phyloP scores from a whole-genome alignment of 2,888 invertebrate genomes.

The Campoplex nolae region DNA sequence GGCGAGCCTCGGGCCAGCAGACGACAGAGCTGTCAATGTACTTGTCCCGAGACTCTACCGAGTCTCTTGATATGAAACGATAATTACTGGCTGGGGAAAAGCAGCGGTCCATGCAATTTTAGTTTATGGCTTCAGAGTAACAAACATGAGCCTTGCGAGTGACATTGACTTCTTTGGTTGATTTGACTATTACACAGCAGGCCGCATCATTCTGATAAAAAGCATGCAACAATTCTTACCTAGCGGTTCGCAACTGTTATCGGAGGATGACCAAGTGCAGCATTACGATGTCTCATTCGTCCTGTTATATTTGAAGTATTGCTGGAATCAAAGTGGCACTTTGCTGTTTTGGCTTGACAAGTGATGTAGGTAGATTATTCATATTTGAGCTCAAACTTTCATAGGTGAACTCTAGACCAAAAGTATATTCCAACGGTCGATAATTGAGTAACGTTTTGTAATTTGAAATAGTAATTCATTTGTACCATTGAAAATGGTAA shows the following conservation, averaged over 20 bases:
- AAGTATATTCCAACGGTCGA: too few relatives aligned
- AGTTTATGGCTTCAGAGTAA: constrained; percentile 99
- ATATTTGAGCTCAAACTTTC: too few relatives aligned
- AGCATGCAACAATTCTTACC: constrained; percentile 96
- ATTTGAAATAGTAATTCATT: too few relatives aligned
- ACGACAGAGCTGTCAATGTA: too few relatives aligned
- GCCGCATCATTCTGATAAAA: constrained; percentile 99
- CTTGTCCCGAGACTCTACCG: too few relatives aligned
- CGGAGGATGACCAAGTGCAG: constrained; percentile 98
- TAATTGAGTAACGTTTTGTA: too few relatives aligned
- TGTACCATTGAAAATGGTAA: too few relatives aligned
- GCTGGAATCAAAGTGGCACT: constrained; percentile 99
- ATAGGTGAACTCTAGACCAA: too few relatives aligned
- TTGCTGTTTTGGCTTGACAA: constrained; percentile 98
- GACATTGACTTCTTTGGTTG: constrained; percentile 99
- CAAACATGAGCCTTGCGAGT: constrained; percentile 99
- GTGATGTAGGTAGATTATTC: too few relatives aligned
- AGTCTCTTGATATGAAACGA: too few relatives aligned
- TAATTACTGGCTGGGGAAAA: constrained; percentile 86
- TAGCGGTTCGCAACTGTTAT: constrained; percentile 98
- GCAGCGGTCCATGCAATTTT: constrained; percentile 91
- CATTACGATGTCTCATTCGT: constrained; percentile 99
- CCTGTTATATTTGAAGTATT: constrained; percentile 94
- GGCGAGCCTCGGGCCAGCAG: too few relatives aligned
- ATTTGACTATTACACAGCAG: constrained; percentile 98